Conservation (phyloP, 2,888 invertebrate genomes). For the Thymelicus lineola region DNA sequence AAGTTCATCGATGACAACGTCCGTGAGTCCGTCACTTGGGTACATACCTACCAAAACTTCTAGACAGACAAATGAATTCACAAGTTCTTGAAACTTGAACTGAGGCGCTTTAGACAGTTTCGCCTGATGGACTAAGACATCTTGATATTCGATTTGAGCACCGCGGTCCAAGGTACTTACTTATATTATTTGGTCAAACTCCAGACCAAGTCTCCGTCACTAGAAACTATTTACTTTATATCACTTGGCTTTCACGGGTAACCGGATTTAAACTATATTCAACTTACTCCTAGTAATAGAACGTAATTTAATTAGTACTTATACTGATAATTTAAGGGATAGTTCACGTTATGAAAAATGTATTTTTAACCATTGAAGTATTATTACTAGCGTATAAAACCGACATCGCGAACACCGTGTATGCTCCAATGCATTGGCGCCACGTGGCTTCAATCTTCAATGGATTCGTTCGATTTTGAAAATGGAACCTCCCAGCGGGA, state of each 20-base stretch:
- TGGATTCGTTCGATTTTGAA: no score
- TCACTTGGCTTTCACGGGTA: background rate
- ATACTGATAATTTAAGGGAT: background rate
- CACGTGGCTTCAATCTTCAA: no score
- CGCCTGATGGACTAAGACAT: constrained; percentile 61
- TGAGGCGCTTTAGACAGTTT: constrained; percentile 57
- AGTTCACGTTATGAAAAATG: background rate
- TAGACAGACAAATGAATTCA: constrained; percentile 80
- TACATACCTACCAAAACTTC: constrained; percentile 62
- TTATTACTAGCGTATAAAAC: no score
- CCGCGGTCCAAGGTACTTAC: constrained; percentile 10
- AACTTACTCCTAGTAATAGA: background rate
- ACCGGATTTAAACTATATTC: background rate
- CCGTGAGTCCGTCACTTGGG: constrained; percentile 49
- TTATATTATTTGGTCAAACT: background rate
- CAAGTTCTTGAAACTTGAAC: constrained; percentile 70
- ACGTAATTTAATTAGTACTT: background rate
- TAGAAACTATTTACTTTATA: background rate
- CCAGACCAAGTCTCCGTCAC: background rate
- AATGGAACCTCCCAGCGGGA: no score
- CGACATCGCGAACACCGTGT: no score
- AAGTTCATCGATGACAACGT: constrained; percentile 18
- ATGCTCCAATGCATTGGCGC: no score
- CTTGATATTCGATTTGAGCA: constrained; percentile 47
- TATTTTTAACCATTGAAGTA: no score